A percentile compares a stretch with the other conserved stretches of the same genome.
Evolutionary conservation across 1,140 invertebrate species (phyloP).

Genomic region (Harlomillsia oculata): DNA sequence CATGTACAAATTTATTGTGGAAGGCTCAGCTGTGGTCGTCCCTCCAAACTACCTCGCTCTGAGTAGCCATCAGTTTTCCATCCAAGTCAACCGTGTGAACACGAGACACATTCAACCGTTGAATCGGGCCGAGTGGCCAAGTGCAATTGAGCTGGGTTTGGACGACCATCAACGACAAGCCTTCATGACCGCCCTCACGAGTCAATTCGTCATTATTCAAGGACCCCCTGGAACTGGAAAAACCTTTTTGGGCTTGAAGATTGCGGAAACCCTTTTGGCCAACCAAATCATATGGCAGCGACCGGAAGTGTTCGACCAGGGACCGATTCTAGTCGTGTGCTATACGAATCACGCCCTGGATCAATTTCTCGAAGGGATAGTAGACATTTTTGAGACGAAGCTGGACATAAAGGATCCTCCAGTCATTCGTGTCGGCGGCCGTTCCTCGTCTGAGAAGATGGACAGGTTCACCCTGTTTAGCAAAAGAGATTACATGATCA

Average conservation of each 20-base stretch:
- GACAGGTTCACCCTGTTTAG: constrained; percentile 11
- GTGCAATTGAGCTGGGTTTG: constrained; percentile 41
- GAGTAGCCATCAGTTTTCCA: constrained; percentile 28
- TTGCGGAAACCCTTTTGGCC: not conserved
- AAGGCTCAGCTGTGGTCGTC: constrained; percentile 39
- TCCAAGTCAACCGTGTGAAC: constrained; percentile 42
- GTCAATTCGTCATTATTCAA: constrained; percentile 57
- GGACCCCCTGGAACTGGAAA: constrained; percentile 69
- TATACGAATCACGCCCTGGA: constrained; percentile 82
- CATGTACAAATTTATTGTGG: constrained; percentile 54
- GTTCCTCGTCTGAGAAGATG: constrained; percentile 7
- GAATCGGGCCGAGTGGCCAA: constrained; percentile 40
- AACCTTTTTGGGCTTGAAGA: constrained; percentile 43
- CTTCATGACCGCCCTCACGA: constrained; percentile 49
- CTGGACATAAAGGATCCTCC: too few relatives aligned
- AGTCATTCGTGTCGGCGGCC: constrained; percentile 22
- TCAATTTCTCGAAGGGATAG: constrained; percentile 75
- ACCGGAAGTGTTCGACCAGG: too few relatives aligned
- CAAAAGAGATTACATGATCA: too few relatives aligned
- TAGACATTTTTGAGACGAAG: too few relatives aligned
- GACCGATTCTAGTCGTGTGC: constrained; percentile 67
- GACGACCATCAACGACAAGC: constrained; percentile 52
- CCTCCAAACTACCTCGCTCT: not conserved
- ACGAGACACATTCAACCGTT: constrained; percentile 10
- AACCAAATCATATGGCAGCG: too few relatives aligned